Conservation (phyloP, 2,888 invertebrate genomes). For the Adelognathus sp. region DNA sequence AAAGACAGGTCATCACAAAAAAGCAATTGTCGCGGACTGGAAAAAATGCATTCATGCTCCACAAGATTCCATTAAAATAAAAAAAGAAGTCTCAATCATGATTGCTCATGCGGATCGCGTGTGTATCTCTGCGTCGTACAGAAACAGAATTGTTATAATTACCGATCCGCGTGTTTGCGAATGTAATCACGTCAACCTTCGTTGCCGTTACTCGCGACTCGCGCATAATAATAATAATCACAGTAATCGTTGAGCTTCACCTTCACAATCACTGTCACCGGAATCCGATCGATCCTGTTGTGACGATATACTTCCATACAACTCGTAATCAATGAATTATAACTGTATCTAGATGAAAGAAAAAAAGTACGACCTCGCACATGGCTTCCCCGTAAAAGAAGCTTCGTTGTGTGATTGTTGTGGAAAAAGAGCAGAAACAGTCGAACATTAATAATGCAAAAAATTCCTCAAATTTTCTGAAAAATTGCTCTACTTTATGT, state of each 20-base stretch:
- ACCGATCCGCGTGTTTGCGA: constrained; percentile 9
- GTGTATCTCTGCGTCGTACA: not conserved
- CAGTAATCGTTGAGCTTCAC: not conserved
- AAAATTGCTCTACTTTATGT: no score
- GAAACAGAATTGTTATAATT: not conserved
- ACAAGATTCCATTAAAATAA: not conserved
- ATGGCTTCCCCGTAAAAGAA: no score
- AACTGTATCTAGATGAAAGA: no score
- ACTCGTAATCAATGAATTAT: not conserved
- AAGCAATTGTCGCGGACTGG: no score
- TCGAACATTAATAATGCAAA: no score
- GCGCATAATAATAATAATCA: not conserved
- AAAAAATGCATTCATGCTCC: no score
- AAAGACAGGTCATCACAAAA: no score
- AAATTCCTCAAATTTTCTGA: no score
- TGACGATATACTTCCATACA: not conserved
- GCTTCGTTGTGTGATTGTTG: no score
- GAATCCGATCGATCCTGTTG: not conserved
- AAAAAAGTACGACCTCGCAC: no score
- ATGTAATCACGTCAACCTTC: constrained; percentile 68
- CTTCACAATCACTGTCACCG: not conserved
- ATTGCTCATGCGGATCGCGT: not conserved
- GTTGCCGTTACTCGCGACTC: constrained; percentile 57
- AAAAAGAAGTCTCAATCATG: not conserved
- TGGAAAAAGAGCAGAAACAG: no score